A percentile compares a stretch with the other conserved stretches of the same genome.
Conservation (phyloP, 2,113 vertebrate genomes). For the Psettodes erumei region DNA sequence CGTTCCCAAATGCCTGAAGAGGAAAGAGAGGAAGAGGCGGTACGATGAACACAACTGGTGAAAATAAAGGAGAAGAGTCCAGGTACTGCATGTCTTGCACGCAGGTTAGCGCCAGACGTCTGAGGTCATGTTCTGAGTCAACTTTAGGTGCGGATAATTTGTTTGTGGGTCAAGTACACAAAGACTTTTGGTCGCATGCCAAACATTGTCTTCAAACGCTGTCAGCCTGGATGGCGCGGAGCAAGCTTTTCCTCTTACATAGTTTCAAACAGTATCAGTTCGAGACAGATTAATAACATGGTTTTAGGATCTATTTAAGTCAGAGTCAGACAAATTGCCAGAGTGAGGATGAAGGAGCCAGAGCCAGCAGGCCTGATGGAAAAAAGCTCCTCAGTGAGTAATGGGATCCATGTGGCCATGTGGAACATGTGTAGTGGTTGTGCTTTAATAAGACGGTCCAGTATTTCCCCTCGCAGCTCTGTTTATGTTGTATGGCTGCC, state of each 20-base stretch:
- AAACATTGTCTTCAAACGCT: constrained; percentile 45
- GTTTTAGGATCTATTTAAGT: constrained; percentile 59
- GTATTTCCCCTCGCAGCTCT: constrained; percentile 69
- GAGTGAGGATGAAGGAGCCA: constrained; percentile 45
- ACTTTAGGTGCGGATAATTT: constrained; percentile 31
- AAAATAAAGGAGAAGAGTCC: background rate
- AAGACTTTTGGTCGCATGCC: constrained; percentile 3
- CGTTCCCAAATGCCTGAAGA: constrained; percentile 97
- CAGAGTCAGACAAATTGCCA: constrained; percentile 65
- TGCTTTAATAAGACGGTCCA: constrained; percentile 70
- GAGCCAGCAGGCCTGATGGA: constrained; percentile 40
- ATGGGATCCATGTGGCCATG: constrained; percentile 73
- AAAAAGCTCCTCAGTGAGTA: constrained; percentile 65
- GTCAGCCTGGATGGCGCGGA: constrained; percentile 5
- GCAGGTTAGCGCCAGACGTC: background rate
- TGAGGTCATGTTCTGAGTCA: background rate
- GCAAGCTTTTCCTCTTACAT: constrained; percentile 44
- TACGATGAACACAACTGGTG: constrained; percentile 12
- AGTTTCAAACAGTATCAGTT: constrained; percentile 41
- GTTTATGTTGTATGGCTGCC: constrained; percentile 76
- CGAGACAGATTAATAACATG: constrained; percentile 63
- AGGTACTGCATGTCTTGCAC: background rate
- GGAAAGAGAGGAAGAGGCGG: constrained; percentile 45
- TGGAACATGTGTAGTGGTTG: constrained; percentile 75
- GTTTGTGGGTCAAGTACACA: constrained; percentile 33